A percentile compares a stretch with the other conserved stretches of the same genome.
These are phyloP conservation scores for Habroteleia sp. DNA, from an alignment of 2,888 invertebrate species.

Conservation along the genomic window DNA sequence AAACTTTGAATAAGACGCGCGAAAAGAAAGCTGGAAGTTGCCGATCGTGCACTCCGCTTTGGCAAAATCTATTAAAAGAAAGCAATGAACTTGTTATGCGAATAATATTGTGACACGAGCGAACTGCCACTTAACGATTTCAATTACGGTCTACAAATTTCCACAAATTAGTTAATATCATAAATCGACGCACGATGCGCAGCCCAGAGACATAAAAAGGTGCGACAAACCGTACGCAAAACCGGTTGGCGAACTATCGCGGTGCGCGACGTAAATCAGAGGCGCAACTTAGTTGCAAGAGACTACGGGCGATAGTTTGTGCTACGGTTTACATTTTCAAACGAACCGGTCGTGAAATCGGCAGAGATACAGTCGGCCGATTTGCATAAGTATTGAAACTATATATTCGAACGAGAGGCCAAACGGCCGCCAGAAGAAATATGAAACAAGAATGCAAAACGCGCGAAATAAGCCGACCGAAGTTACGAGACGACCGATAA, in stretches of 20 bases:
- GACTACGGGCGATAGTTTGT: slow-evolving; percentile 35
- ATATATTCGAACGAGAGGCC: slow-evolving; percentile 3
- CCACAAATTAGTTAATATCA: slow-evolving; percentile 28
- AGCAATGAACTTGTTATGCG: no score
- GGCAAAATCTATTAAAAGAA: no score
- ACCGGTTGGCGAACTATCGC: slow-evolving; percentile 38
- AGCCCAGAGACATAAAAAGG: slow-evolving; percentile 16
- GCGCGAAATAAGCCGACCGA: slow-evolving; percentile 12
- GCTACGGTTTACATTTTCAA: slow-evolving; percentile 42
- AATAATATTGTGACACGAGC: neutral
- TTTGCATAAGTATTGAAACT: slow-evolving; percentile 42
- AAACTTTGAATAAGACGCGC: no score
- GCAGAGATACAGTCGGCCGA: slow-evolving; percentile 35
- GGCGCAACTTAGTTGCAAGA: slow-evolving; percentile 29
- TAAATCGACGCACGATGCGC: slow-evolving; percentile 14
- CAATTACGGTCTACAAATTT: slow-evolving; percentile 23
- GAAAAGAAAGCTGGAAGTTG: no score
- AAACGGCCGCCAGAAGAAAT: slow-evolving; percentile 22
- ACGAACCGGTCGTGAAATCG: slow-evolving; percentile 53
- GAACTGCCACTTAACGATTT: slow-evolving; percentile 24
- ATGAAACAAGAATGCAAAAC: slow-evolving; percentile 22
- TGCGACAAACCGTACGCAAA: slow-evolving; percentile 28
- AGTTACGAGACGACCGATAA: slow-evolving; percentile 13
- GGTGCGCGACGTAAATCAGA: slow-evolving; percentile 24
- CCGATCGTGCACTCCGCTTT: no score